Evolutionary conservation across 2,888 invertebrate species (phyloP).

Genomic region (Microplitis manilae): DNA sequence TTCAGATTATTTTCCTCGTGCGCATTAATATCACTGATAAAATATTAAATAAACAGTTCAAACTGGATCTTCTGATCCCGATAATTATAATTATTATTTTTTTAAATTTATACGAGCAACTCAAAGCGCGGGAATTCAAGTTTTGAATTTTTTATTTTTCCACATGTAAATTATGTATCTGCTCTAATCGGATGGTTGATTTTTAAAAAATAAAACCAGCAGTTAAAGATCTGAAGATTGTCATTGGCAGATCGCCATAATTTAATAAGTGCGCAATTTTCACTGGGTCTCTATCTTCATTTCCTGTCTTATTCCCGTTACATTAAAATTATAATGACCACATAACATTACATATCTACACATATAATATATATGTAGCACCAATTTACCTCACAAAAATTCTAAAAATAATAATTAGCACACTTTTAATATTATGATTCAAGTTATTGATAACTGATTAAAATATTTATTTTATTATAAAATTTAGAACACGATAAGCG

Average conservation of each 20-base stretch:
- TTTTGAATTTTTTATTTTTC: not conserved
- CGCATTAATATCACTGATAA: not conserved
- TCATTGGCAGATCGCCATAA: slow-evolving; percentile 22
- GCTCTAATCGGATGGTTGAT: not conserved
- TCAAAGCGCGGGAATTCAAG: not conserved
- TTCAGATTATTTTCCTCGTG: not conserved
- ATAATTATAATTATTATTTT: not conserved
- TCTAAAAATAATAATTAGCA: not conserved
- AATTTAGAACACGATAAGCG: not conserved
- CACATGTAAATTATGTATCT: not conserved
- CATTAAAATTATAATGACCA: not conserved
- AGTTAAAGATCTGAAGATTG: slow-evolving; percentile 19
- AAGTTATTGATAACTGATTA: too few species aligned
- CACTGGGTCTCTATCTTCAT: slow-evolving; percentile 14
- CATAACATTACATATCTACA: slow-evolving; percentile 1
- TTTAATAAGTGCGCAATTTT: slow-evolving; percentile 24
- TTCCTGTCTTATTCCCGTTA: slow-evolving; percentile 20
- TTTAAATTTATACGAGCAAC: not conserved
- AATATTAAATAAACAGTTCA: not conserved
- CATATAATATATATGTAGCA: not conserved
- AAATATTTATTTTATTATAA: not conserved
- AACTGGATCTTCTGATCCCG: not conserved
- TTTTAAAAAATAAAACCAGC: not conserved
- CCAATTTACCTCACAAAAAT: not conserved
- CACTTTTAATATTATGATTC: not conserved